Conservation (phyloP, 2,797 vertebrate genomes). For the Amphiprion clarkii region DNA sequence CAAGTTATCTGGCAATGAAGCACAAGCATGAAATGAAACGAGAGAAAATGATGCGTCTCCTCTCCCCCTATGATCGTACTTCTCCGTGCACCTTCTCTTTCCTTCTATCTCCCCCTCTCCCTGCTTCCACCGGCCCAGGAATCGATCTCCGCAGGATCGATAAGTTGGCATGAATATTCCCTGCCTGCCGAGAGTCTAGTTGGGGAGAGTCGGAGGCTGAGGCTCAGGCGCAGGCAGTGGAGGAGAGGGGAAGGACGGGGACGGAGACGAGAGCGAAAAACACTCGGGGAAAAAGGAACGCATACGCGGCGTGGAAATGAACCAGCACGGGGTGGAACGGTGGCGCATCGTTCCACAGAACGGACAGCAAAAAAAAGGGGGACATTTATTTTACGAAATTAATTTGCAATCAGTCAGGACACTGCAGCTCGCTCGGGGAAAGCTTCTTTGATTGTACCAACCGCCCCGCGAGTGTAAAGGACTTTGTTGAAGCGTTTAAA, state of each 20-base stretch:
- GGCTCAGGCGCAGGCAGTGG: slow-evolving; percentile 85
- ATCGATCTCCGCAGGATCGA: slow-evolving; percentile 95
- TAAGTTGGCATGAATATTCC: slow-evolving; percentile 96
- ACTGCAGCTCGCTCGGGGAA: slow-evolving; percentile 4
- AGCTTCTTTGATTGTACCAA: slow-evolving; percentile 37
- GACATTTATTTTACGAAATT: slow-evolving; percentile 58
- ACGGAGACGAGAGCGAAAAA: slow-evolving; percentile 64
- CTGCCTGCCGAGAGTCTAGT: slow-evolving; percentile 88
- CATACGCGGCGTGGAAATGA: slow-evolving; percentile 41
- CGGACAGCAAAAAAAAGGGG: slow-evolving; percentile 39
- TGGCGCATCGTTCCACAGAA: slow-evolving; percentile 41
- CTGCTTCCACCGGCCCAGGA: slow-evolving; percentile 91
- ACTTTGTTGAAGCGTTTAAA: slow-evolving; percentile 39
- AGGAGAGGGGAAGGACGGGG: slow-evolving; percentile 81
- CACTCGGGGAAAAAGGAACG: slow-evolving; percentile 46
- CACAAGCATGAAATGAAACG: slow-evolving; percentile 43
- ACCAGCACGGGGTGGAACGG: slow-evolving; percentile 43
- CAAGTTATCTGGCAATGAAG: slow-evolving; percentile 35
- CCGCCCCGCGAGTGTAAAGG: slow-evolving; percentile 28
- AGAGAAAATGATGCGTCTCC: slow-evolving; percentile 23
- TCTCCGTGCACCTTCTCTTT: slow-evolving; percentile 71
- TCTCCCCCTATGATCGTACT: slow-evolving; percentile 43
- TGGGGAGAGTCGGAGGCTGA: slow-evolving; percentile 86
- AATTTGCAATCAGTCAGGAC: slow-evolving; percentile 37
- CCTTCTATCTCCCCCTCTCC: slow-evolving; percentile 85